These are phyloP conservation scores for Micronycteris hirsuta DNA, from an alignment of 2,113 vertebrate genomes.

Conservation along the genomic window DNA sequence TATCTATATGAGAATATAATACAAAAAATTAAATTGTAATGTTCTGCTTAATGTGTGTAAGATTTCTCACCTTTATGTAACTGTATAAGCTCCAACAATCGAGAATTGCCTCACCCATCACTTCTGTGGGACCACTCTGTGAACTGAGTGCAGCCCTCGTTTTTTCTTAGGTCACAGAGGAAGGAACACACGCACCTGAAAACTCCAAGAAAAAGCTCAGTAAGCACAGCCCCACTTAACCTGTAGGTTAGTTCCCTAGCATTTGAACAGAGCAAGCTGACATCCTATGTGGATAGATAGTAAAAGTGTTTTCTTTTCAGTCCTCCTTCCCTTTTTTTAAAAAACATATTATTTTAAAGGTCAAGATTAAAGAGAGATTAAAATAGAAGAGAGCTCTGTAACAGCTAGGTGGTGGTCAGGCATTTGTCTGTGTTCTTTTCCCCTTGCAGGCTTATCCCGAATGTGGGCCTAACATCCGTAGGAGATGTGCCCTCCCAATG, in stretches of 20 bases:
- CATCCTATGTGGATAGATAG: neutral
- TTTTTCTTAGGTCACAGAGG: neutral
- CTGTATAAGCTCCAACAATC: neutral
- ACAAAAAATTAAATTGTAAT: neutral
- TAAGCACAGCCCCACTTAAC: neutral
- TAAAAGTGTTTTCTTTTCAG: neutral
- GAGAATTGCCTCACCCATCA: neutral
- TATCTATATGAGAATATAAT: neutral
- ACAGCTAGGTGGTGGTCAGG: neutral
- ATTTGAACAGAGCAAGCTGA: neutral
- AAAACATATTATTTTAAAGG: neutral
- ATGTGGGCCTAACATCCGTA: neutral
- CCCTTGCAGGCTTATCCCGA: neutral
- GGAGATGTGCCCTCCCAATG: neutral
- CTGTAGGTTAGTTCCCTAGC: neutral
- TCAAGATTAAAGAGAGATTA: neutral
- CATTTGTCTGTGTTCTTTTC: neutral
- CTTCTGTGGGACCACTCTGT: neutral
- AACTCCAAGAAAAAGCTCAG: neutral
- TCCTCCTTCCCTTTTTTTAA: neutral
- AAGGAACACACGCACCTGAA: neutral
- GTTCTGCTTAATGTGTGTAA: neutral
- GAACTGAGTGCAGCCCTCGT: neutral
- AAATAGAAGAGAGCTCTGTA: neutral
- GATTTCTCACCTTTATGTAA: neutral